Conservation (phyloP, 2,113 vertebrate species). For the Cyprinus carpio region DNA sequence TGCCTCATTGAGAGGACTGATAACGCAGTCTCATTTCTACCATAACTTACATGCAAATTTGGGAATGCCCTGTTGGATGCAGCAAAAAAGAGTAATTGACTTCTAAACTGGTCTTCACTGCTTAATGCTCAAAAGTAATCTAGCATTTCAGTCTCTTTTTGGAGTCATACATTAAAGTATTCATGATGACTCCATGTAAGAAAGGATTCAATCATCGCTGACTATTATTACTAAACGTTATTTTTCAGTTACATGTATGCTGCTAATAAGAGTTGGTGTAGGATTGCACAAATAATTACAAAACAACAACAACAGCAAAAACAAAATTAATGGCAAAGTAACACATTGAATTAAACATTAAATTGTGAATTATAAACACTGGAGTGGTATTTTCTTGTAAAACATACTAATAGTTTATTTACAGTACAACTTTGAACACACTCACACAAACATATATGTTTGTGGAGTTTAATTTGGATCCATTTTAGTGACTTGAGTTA, state of each 20-base stretch:
- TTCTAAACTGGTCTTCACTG: conserved; percentile 15
- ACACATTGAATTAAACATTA: neutral
- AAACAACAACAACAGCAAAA: too few relatives aligned
- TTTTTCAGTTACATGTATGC: neutral
- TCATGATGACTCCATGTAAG: neutral
- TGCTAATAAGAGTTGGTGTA: neutral
- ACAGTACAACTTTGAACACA: too few relatives aligned
- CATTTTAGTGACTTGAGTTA: neutral
- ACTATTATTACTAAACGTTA: neutral
- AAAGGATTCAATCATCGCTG: neutral
- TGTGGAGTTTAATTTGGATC: neutral
- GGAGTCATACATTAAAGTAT: neutral
- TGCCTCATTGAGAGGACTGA: conserved; percentile 28
- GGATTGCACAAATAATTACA: too few relatives aligned
- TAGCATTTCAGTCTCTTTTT: neutral
- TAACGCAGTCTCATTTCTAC: conserved; percentile 24
- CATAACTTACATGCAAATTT: neutral
- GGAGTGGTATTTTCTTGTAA: neutral
- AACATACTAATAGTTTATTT: too few relatives aligned
- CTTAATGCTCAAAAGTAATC: neutral
- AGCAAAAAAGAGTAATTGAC: conserved; percentile 32
- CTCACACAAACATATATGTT: neutral
- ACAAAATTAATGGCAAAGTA: too few relatives aligned
- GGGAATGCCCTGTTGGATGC: conserved; percentile 11
- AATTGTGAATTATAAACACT: too few relatives aligned